Evolutionary conservation across 2,797 vertebrate species (phyloP), one percentile per base, ranked within the genome.

Genomic region (Brotula barbata): DNA sequence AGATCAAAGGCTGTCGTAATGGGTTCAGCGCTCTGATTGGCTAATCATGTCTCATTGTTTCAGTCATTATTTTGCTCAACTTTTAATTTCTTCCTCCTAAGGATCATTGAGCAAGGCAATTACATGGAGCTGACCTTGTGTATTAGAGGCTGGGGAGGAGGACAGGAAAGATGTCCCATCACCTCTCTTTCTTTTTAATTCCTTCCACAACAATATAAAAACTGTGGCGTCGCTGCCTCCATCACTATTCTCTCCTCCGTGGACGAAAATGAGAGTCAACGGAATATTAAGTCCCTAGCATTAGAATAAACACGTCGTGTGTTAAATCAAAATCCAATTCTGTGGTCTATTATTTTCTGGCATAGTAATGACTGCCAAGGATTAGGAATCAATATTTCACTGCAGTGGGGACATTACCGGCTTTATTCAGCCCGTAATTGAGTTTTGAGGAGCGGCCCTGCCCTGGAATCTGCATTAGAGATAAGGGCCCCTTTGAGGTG

Each of bases 61-160:
- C 91, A 91, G 88, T 92, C 92, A 94, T 98, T 96, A 94, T 95
- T 94, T 92, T 90, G 87, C 86, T 83, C 88, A 94, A 94, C 94
- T 96, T 96, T 96, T 95, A 95, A 97, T 95, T 95, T 93, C 92
- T 95, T 91, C 90, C 91, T 90, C 93, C 88, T 89, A 93, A 94
- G 95, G 94, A 94, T 96, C 93, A 94, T 95, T 98, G 94, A 93
- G 91, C 91, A 91, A 90, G 86, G 89, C 95, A 95, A 96, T 96
- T 95, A 93, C 93, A 89, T 91, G 90, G 92, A 93, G 91, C 92
- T 91, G 93, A 94, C 94, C 92, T 94, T 93, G 94, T 91, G 91
- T 89, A 80, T 90, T 88, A 88, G 89, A 86, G 80, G 80, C 71
- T n/a, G 78, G 81, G 74, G 77, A 85, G 80, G 85, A 85, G 78